phyloP scores from a whole-genome alignment of 2,113 vertebrate genomes.

The Tetrax tetrax region DNA sequence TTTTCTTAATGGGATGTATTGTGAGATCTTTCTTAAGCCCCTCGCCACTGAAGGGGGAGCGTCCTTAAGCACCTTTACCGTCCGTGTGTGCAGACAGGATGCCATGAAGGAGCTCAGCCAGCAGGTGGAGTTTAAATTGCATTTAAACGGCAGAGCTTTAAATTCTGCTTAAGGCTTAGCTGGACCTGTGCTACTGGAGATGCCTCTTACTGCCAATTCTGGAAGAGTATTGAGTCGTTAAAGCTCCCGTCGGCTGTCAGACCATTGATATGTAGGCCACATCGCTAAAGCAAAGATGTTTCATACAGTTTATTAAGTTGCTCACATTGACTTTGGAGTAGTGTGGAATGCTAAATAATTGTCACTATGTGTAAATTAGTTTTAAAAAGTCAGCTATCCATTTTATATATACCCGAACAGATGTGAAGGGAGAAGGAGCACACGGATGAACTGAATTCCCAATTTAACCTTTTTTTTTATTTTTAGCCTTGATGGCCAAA shows the following conservation, averaged over 20 bases:
- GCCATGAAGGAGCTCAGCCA: slow-evolving; percentile 49
- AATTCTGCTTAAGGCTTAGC: not conserved
- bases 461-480: not conserved
- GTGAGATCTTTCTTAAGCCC: not conserved
- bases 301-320: not conserved
- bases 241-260: not conserved
- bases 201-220: not conserved
- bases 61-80: not conserved
- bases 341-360: not conserved
- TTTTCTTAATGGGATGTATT: not conserved
- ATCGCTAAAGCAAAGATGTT: not conserved
- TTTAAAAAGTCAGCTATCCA: not conserved
- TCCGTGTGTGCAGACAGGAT: not conserved
- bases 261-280: not conserved
- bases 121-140: slow-evolving; percentile 67
- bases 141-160: not conserved
- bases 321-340: not conserved
- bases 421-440: not conserved
- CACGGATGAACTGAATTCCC: not conserved
- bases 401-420: not conserved
- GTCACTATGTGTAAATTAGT: not conserved
- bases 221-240: fast-evolving
- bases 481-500: not conserved
- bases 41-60: not conserved
- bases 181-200: not conserved